Evolutionary conservation across 2,113 vertebrate species (phyloP).

Genomic region (Percina caprodes): DNA sequence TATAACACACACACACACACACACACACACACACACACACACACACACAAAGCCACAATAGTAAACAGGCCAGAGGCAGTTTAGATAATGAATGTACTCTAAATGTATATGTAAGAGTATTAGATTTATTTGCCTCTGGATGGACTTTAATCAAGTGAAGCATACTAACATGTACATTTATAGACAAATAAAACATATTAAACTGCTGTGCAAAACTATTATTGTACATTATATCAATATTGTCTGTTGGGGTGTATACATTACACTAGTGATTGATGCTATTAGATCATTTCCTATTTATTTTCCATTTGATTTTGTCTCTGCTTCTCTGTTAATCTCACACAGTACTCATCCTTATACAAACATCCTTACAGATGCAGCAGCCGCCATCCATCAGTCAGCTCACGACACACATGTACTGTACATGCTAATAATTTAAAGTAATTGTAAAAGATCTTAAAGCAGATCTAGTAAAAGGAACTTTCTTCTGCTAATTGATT

Average conservation of each 20-base stretch:
- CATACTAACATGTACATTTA: constrained; percentile 20
- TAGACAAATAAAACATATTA: constrained; percentile 4
- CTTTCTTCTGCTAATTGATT: constrained; percentile 17
- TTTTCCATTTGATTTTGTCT: background rate
- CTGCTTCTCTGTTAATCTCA: background rate
- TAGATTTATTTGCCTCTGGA: constrained; percentile 42
- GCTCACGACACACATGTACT: constrained; percentile 10
- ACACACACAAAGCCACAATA: constrained; percentile 17
- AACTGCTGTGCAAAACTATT: background rate
- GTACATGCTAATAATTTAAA: constrained; percentile 41
- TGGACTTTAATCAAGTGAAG: constrained; percentile 35
- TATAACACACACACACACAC: background rate
- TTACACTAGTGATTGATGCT: background rate
- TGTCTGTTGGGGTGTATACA: background rate
- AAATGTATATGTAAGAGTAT: constrained; percentile 37
- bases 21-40: constrained; percentile 8
- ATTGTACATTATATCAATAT: no score
- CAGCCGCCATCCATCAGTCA: constrained; percentile 7
- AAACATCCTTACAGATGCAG: background rate
- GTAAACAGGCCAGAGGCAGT: constrained; percentile 40
- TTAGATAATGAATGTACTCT: constrained; percentile 48
- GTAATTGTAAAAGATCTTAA: constrained; percentile 21
- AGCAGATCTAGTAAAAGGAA: constrained; percentile 10
- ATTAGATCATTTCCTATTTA: background rate
- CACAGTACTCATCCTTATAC: background rate